Percentiles rank a stretch among this genome's conserved stretches.
Conservation (phyloP, 2,113 vertebrate species). For the Rhynchopsitta pachyrhyncha region DNA sequence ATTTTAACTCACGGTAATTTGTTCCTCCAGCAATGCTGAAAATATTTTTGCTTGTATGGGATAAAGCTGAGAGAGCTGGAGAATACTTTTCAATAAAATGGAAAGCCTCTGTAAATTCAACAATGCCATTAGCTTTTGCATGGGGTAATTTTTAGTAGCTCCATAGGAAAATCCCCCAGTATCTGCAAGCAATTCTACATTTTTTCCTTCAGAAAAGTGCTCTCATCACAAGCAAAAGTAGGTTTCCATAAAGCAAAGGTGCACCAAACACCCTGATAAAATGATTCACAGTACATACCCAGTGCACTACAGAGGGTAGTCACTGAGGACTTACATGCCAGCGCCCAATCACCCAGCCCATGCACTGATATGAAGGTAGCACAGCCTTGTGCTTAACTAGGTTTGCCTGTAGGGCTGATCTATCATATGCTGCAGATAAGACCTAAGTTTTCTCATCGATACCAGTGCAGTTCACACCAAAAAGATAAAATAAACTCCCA, state of each 20-base stretch:
- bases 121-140: not conserved
- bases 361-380: not conserved
- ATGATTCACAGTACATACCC: accelerated
- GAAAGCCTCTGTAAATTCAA: not conserved
- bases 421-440: not conserved
- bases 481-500: not conserved
- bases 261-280: not conserved
- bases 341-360: not conserved
- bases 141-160: not conserved
- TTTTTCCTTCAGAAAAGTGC: not conserved
- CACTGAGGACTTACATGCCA: not conserved
- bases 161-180: not conserved
- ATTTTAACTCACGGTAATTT: not conserved
- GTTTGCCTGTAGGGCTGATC: not conserved
- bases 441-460: accelerated
- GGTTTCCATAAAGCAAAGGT: not conserved
- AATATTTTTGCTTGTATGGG: not conserved
- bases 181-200: not conserved
- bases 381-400: not conserved
- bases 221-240: not conserved
- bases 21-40: not conserved
- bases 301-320: too few relatives aligned
- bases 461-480: not conserved
- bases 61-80: not conserved
- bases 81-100: not conserved